These are phyloP conservation scores for Neoascia interrupta DNA, from an alignment of 2,888 invertebrate species.

Conservation along the genomic window DNA sequence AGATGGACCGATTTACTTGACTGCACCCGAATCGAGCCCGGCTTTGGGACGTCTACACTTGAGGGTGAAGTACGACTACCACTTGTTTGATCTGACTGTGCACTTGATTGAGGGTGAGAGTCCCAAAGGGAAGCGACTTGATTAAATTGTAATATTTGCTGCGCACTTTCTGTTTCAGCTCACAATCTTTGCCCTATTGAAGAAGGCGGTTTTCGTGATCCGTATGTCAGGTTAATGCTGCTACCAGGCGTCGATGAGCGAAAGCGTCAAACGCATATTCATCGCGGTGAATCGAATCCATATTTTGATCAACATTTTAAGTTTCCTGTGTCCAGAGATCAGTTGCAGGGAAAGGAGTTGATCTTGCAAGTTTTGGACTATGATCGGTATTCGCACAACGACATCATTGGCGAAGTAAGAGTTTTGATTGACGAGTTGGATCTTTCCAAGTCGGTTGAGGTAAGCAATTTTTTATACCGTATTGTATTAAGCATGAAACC, in stretches of 20 bases:
- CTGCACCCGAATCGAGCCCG: slow-evolving; percentile 83
- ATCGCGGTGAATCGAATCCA: slow-evolving; percentile 91
- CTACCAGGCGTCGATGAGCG: slow-evolving; percentile 92
- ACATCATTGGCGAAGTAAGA: slow-evolving; percentile 91
- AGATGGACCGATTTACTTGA: slow-evolving; percentile 88
- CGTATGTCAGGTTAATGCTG: slow-evolving; percentile 89
- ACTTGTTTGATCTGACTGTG: slow-evolving; percentile 93
- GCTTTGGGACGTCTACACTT: slow-evolving; percentile 91
- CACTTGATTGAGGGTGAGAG: slow-evolving; percentile 93
- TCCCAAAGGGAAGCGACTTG: neutral
- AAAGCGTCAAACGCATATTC: slow-evolving; percentile 91
- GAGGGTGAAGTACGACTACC: slow-evolving; percentile 92
- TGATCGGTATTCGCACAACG: slow-evolving; percentile 89
- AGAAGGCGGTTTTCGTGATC: slow-evolving; percentile 93
- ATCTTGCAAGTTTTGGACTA: slow-evolving; percentile 79
- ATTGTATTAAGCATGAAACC: too few relatives aligned
- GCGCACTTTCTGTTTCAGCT: slow-evolving; percentile 80
- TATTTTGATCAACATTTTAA: slow-evolving; percentile 95
- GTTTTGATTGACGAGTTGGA: slow-evolving; percentile 89
- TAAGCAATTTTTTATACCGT: slow-evolving; percentile 63
- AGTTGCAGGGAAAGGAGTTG: slow-evolving; percentile 88
- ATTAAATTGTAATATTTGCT: neutral
- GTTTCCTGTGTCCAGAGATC: slow-evolving; percentile 94
- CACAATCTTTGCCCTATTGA: slow-evolving; percentile 91
- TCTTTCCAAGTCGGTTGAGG: slow-evolving; percentile 81